These are phyloP conservation scores for Tetragonula carbonaria DNA, from an alignment of 2,888 invertebrate species.

Conservation along the genomic window DNA sequence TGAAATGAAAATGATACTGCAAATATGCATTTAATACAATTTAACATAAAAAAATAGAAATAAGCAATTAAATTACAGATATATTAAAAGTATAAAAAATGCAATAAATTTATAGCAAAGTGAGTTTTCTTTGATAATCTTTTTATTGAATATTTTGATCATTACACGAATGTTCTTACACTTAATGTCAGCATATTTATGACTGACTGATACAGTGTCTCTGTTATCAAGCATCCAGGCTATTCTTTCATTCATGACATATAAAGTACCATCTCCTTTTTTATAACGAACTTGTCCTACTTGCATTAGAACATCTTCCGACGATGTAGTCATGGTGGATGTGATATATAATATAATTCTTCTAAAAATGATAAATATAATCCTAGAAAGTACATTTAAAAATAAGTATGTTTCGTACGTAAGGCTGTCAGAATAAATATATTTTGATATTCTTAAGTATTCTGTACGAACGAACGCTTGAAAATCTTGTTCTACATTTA, in stretches of 20 bases:
- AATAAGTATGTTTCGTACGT: background rate
- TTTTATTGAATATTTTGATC: conserved; percentile 54
- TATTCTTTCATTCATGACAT: conserved; percentile 97
- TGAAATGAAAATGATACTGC: conserved; percentile 7
- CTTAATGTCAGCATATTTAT: conserved; percentile 98
- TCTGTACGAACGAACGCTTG: background rate
- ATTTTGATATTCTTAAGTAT: background rate
- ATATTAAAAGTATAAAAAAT: conserved; percentile 27
- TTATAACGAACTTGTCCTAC: conserved; percentile 96
- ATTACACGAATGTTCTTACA: conserved; percentile 86
- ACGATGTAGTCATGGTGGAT: conserved; percentile 91
- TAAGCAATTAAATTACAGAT: conserved; percentile 5
- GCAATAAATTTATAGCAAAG: conserved; percentile 45
- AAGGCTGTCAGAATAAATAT: background rate
- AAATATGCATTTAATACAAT: background rate
- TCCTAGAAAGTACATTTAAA: conserved; percentile 44
- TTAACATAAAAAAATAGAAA: conserved; percentile 13
- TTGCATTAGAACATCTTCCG: conserved; percentile 97
- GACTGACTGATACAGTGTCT: conserved; percentile 96
- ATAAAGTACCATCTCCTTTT: conserved; percentile 97
- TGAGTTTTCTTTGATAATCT: conserved; percentile 47
- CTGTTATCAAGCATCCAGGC: conserved; percentile 98
- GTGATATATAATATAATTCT: conserved; percentile 69
- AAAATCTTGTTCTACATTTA: background rate
- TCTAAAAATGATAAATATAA: conserved; percentile 66